Percentiles rank a stretch among this genome's conserved stretches.
Evolutionary conservation across 2,888 invertebrate species (phyloP).

Genomic region (Sthenelais limicola): DNA sequence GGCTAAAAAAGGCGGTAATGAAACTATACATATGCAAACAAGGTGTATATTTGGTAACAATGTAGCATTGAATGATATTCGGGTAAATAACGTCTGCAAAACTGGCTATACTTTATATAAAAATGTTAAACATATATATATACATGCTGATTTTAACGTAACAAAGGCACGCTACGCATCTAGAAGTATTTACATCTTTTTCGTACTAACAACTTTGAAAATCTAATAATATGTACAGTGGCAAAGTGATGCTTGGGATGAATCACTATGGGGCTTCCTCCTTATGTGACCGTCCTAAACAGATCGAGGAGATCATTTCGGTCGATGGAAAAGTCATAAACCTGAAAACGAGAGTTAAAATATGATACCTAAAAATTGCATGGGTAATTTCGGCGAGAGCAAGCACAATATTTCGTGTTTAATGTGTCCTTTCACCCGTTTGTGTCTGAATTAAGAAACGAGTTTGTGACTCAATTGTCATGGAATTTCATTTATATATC

Average conservation of each 20-base stretch:
- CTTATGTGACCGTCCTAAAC: conserved; percentile 1
- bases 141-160: no score
- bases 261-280: background rate
- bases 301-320: conserved; percentile 14
- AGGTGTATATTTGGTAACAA: no score
- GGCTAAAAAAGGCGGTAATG: no score
- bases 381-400: background rate
- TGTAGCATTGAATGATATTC: no score
- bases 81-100: no score
- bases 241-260: background rate
- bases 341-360: conserved; percentile 4
- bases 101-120: no score
- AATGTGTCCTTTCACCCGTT: no score
- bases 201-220: background rate
- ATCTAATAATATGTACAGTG: background rate
- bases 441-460: background rate
- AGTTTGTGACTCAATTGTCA: no score
- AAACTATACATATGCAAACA: no score
- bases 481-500: background rate
- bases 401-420: no score
- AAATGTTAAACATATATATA: no score
- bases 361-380: background rate
- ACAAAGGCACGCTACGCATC: no score
- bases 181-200: background rate
- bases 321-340: conserved; percentile 13